Percentiles rank a stretch among this genome's conserved stretches.
Conservation (phyloP, 2,888 invertebrate species). For the Pteria penguin region DNA sequence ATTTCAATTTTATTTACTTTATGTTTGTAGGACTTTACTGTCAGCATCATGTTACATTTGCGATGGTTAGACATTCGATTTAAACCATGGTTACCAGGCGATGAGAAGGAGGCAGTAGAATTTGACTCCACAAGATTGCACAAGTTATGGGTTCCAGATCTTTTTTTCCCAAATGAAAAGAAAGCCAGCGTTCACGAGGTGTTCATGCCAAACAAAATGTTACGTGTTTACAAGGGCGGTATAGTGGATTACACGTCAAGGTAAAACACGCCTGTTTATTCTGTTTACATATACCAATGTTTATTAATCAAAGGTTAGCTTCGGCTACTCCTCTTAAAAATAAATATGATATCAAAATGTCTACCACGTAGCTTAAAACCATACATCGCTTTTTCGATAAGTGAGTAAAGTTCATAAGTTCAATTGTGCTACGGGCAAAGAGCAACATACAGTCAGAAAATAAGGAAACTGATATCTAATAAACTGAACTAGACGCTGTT, state of each 20-base stretch:
- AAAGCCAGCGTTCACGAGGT: slow-evolving; percentile 96
- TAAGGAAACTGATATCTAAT: too few relatives aligned
- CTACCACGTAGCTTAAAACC: too few relatives aligned
- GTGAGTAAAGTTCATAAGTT: too few relatives aligned
- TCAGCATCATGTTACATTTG: slow-evolving; percentile 67
- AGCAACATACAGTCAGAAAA: too few relatives aligned
- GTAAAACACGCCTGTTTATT: too few relatives aligned
- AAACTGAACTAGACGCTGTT: too few relatives aligned
- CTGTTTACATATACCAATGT: not conserved
- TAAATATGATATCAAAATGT: too few relatives aligned
- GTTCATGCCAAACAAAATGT: slow-evolving; percentile 98
- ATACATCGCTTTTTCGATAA: too few relatives aligned
- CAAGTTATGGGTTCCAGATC: slow-evolving; percentile 98
- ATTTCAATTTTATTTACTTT: not conserved
- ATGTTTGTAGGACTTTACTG: slow-evolving; percentile 68
- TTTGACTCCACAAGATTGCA: slow-evolving; percentile 84
- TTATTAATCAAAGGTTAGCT: not conserved
- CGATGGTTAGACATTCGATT: slow-evolving; percentile 63
- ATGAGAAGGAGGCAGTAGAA: slow-evolving; percentile 86
- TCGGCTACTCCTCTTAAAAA: too few relatives aligned
- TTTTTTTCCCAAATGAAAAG: slow-evolving; percentile 98
- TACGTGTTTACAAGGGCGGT: slow-evolving; percentile 96
- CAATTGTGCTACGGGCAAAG: too few relatives aligned
- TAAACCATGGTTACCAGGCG: slow-evolving; percentile 17
- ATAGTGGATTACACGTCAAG: slow-evolving; percentile 97